Base-by-base conservation (phyloP, 2,797 vertebrate species). In the Cirrhinus molitorella region DNA sequence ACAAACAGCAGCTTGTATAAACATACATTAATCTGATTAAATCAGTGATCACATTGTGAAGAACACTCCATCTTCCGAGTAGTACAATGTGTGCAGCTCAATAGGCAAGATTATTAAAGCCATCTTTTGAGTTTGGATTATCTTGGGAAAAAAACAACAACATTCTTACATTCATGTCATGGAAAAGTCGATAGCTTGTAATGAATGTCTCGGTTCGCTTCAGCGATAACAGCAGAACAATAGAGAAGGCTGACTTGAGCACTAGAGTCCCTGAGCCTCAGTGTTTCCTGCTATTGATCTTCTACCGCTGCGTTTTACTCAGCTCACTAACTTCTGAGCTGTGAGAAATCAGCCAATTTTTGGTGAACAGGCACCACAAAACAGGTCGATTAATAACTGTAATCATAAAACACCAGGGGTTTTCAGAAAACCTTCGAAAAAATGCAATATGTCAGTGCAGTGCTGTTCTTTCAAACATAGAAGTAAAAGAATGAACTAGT, bases 201-300 rank as follows among this genome's bases (percentile, higher is more conserved):
- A 73, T 63, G 47, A 82, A 82, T 51, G 65, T 57, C 51, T 65
- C 1, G 57, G 37, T 43, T 61, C 9, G 31, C 43, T 40, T 40
- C 55, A 37, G 53, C 12, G 84, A 82, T 82, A 82, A 78, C 25
- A 51, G 6, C 49, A 57, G 49, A 75, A 43, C 59, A 83, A 75
- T 47, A 40, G 25, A 77, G 63, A 70, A 77, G 9, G 34, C n/a
- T 43, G 80, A 51, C 71, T 76, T 72, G 23, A 53, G 11, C 12
- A 17, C 21, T 81, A 9, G 8, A 61, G 40, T 72, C 28, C n/a
- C 70, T 37, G 68, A 19, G 14, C 45, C 19, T 66, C n/a, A 61
- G 43, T 55, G 47, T 75, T 83, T 40, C 68, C 81, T 68, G 23
- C 73, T 76, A 77, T 83, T 70, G 63, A 77, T 83, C 73, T 59